Conservation (phyloP, 2,113 vertebrate species). For the Dasyornis broadbenti region DNA sequence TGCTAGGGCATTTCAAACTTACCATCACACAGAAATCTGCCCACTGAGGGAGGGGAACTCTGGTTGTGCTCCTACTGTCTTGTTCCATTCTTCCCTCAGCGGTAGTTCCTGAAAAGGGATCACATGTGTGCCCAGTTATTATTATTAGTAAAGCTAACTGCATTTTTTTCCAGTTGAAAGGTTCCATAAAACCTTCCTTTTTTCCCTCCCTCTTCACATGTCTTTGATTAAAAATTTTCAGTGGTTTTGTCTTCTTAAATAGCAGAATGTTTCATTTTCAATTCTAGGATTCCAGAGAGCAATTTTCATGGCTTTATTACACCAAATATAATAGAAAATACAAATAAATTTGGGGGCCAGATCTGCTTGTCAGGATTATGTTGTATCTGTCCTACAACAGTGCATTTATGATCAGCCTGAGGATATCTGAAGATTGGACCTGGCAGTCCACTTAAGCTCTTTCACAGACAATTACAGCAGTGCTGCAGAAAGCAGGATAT, state of each 20-base stretch:
- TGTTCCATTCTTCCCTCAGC: neutral
- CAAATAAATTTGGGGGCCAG: neutral
- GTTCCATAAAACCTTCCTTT: neutral
- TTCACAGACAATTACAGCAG: neutral
- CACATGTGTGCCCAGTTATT: neutral
- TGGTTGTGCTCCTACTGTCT: neutral
- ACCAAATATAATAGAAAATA: neutral
- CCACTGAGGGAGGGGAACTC: neutral
- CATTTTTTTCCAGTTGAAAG: slow-evolving; percentile 1
- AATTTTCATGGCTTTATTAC: neutral
- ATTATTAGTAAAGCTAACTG: neutral
- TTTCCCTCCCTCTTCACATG: neutral
- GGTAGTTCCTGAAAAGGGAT: neutral
- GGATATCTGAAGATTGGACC: neutral
- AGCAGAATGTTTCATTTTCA: neutral
- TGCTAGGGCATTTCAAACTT: neutral
- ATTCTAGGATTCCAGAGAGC: neutral
- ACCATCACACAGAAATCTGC: neutral
- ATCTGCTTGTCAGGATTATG: neutral
- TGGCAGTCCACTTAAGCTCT: neutral
- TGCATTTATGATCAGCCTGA: neutral
- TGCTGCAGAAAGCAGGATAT: neutral
- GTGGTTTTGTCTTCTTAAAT: neutral
- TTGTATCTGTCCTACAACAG: neutral
- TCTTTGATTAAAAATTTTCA: neutral